Evolutionary conservation across 2,888 invertebrate genomes (phyloP).

Genomic region (Zaprionus lineosus): DNA sequence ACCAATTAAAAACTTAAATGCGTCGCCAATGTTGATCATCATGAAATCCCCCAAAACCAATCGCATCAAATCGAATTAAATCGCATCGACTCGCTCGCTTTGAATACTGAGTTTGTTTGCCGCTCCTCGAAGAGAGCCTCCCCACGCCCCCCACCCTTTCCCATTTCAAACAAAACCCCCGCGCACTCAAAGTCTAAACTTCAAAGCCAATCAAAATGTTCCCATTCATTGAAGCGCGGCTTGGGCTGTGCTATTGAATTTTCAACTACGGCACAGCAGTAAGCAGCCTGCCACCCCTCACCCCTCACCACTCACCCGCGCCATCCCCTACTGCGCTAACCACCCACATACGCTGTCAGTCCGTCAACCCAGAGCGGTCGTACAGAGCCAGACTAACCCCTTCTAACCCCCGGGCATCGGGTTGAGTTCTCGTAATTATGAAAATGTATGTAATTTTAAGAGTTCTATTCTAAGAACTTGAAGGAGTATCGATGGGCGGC

Average conservation of each 20-base stretch:
- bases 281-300: conserved; percentile 1
- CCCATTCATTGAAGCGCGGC: conserved; percentile 61
- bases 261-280: conserved; percentile 20
- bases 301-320: neutral
- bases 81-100: conserved; percentile 44
- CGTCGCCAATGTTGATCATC: conserved; percentile 31
- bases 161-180: conserved; percentile 1
- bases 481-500: neutral
- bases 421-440: conserved; percentile 54
- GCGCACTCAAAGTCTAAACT: conserved; percentile 39
- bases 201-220: conserved; percentile 64
- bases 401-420: no score
- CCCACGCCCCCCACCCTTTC: neutral
- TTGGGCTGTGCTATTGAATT: conserved; percentile 56
- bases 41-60: conserved; percentile 42
- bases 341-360: neutral
- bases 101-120: conserved; percentile 15
- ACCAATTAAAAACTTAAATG: conserved; percentile 52
- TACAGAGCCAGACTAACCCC: no score
- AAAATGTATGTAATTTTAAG: conserved; percentile 52
- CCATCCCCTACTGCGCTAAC: neutral
- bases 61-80: conserved; percentile 53
- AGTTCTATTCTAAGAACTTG: neutral
- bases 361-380: no score
- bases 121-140: neutral